Base-by-base conservation (phyloP, 2,797 vertebrate genomes). In the Potorous gilbertii region DNA sequence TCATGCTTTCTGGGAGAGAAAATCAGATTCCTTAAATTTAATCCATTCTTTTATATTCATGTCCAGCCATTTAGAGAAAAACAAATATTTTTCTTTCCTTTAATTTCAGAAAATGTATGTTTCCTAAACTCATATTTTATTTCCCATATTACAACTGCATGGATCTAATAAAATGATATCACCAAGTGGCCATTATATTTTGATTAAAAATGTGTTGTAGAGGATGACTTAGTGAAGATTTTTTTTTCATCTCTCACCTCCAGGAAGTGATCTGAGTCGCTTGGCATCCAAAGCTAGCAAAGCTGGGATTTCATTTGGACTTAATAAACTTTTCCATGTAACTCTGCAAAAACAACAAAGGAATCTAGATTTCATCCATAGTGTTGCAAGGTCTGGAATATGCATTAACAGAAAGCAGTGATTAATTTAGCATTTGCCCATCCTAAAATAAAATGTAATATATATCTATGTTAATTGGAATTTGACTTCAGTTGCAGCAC, bases 301-400 rank as follows among this genome's bases (percentile, higher is more conserved):
- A 97, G 93, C 52, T 97, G 94, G 57, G 96, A 93, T 89, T 97
- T 97, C 94, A 93, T 59, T 62, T 93, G 98, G 97, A 97, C 92
- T 96, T 98, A 97, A 97, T 96, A 93, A 97, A 95, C 96, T 95
- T 98, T 98, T 98, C 97, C 97, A 95, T 95, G 96, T 97, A 97
- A 97, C 95, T 93, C 91, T 93, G 96, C 96, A 31, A 93, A 98
- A 96, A 95, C 52, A 16, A 96, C 94, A 94, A 96, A 96, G 29
- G 94, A 96, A 97, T 97, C 95, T 96, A 93, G 28, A 90, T 96
- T 97, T 95, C 95, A 95, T 95, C 97, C 92, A 87, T 95, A 54
- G 10, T 91, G 96, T 97, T 95, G 93, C 90, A 93, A 96, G 87
- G 90, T 96, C 97, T 98, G 98, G 97, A 95, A 98, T 97, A 52